Base-by-base conservation (phyloP, 53 echinoderm and acorn worm genomes). In the Holothuria scabra region DNA sequence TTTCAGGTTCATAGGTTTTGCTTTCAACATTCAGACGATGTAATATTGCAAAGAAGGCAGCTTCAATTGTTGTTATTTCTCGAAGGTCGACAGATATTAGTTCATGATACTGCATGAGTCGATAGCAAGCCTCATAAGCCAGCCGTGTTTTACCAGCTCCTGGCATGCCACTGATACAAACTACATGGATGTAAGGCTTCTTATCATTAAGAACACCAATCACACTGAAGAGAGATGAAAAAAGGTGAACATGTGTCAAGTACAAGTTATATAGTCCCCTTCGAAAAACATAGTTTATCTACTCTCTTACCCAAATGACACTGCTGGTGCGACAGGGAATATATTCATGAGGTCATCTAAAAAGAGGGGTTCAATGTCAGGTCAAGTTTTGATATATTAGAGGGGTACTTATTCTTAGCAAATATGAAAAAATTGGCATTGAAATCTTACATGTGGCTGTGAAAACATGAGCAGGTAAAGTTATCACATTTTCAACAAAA, bases 81-180 rank as follows among this genome's bases (percentile, higher is more conserved):
- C 93, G 85, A 25, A 99, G 89, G 63, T 99, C 91, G 56, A 99
- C 93, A 26, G 89, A 89, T 79, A 90, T 85, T 59, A 92, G 62
- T 66, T 92, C 70, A 19, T 88, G 88, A 76, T 71, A 88, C 70
- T 88, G 86, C 28, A 85, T 38, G 35, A 92, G 85, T 19, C 90
- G 82, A 46, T 88, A 76, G 66, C 92, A 90, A 12, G 88, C 84
- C 80, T 97, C 97, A 21, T 94, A 90, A 12, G 97, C 97, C 38
- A 97, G 92, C 12, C 97, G 55, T 2, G 97, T 92, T 85, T 97
- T 94, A 8, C 97, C 97, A 7, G 94, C 88, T 21, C 97, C 97
- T 4, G 97, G 92, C 92, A 97, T 86, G 24, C 97, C 97, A 61
- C 90, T 92, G 79, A 97, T 90, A 32, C 92, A 92, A 21, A 89